These are phyloP conservation scores for Damaliscus lunatus DNA, from an alignment of 2,113 vertebrate species.

Conservation along the genomic window DNA sequence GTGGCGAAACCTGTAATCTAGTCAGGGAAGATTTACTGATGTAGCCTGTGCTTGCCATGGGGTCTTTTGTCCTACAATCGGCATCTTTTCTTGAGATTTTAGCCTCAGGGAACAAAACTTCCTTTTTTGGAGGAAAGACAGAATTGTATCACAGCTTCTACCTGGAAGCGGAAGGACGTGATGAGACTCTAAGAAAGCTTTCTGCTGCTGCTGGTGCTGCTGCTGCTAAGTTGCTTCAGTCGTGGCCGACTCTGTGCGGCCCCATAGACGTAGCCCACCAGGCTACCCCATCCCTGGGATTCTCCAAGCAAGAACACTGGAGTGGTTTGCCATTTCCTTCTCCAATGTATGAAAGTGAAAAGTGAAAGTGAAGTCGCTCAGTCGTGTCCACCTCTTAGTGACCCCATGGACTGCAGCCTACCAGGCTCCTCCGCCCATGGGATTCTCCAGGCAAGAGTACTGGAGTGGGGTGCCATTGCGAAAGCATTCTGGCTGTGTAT, in stretches of 20 bases:
- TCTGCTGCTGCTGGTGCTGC: no score
- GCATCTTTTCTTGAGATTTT: neutral
- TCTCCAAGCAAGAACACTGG: no score
- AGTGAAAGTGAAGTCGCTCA: no score
- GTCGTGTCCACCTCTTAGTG: no score
- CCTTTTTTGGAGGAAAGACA: neutral
- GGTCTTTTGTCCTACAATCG: neutral
- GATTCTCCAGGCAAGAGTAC: neutral
- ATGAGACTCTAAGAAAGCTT: neutral
- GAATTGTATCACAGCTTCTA: neutral
- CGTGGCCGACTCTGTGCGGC: fast-evolving
- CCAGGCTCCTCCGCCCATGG: fast-evolving
- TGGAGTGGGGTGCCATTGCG: neutral
- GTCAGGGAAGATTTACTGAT: neutral
- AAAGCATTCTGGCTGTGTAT: neutral
- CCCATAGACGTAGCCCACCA: no score
- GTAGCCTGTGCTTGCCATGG: neutral
- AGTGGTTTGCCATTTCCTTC: no score
- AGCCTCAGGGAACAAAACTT: neutral
- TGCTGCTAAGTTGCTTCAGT: no score
- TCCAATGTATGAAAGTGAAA: no score
- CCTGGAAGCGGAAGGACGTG: neutral
- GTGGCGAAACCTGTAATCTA: neutral
- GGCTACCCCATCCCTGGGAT: no score
- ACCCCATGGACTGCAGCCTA: no score